Evolutionary conservation across 2,888 invertebrate genomes (phyloP).

Genomic region (Ellobium chinense): DNA sequence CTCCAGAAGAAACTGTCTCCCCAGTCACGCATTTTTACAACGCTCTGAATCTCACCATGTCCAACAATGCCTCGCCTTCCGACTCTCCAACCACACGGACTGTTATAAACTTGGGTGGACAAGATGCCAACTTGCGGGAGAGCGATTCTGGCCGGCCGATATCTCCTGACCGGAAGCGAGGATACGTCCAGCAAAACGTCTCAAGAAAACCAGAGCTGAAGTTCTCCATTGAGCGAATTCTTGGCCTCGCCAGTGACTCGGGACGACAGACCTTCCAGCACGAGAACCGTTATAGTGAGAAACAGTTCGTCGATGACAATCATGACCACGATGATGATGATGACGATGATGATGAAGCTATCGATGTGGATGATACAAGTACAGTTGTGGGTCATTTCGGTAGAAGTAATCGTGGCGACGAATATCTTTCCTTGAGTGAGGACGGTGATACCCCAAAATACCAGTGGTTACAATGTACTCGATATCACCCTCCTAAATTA

Average conservation of each 20-base stretch:
- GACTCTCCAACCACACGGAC: no score
- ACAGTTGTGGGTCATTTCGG: not conserved
- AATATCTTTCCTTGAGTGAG: not conserved
- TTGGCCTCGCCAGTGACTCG: not conserved
- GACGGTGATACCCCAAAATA: slow-evolving; percentile 49
- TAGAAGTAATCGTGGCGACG: not conserved
- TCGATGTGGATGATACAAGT: not conserved
- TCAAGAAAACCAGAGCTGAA: slow-evolving; percentile 76
- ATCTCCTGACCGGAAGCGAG: no score
- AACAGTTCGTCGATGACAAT: not conserved
- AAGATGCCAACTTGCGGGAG: no score
- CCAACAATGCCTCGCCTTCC: no score
- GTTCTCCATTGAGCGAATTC: slow-evolving; percentile 64
- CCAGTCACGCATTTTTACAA: no score
- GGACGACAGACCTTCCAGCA: not conserved
- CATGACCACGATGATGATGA: slow-evolving; percentile 2
- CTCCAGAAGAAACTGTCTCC: no score
- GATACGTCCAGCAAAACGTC: no score
- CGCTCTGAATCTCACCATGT: no score
- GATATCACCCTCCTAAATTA: slow-evolving; percentile 77
- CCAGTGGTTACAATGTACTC: slow-evolving; percentile 76
- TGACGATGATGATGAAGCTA: slow-evolving; percentile 11
- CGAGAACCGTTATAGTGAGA: not conserved
- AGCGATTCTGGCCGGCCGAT: no score
- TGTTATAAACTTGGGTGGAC: no score